Evolutionary conservation across 2,797 vertebrate genomes (phyloP).

Genomic region (Aphelocoma californica): DNA sequence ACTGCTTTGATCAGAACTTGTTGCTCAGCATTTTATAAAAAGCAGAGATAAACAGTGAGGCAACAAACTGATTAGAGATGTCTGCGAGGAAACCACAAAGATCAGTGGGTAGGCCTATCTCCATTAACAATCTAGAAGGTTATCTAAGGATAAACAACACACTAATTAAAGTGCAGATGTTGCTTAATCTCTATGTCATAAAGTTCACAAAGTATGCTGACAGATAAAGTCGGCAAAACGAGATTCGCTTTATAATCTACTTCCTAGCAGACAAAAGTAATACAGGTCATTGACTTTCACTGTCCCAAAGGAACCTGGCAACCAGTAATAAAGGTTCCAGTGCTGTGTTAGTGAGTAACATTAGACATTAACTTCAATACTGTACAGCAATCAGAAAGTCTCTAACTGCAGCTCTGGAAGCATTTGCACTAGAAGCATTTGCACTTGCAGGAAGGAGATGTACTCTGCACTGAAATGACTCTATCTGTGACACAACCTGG

Average conservation of each 20-base stretch:
- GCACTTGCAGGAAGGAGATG: neutral
- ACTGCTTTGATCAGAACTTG: neutral
- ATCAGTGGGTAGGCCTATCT: slow-evolving; percentile 19
- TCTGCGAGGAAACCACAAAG: slow-evolving; percentile 27
- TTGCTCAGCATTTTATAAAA: slow-evolving; percentile 3
- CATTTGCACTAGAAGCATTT: neutral
- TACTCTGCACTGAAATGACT: neutral
- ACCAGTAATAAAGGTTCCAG: neutral
- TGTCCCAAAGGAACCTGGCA: neutral
- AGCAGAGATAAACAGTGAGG: slow-evolving; percentile 5
- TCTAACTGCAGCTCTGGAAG: neutral
- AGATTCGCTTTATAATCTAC: neutral
- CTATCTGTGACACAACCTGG: neutral
- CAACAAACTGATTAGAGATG: slow-evolving; percentile 43
- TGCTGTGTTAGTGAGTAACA: neutral
- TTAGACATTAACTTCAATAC: neutral
- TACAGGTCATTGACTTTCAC: neutral
- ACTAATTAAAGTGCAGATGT: slow-evolving; percentile 42
- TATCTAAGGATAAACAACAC: slow-evolving; percentile 49
- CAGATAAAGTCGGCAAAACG: neutral
- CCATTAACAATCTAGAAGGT: slow-evolving; percentile 48
- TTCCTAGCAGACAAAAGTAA: neutral
- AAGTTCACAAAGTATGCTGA: neutral
- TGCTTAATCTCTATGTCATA: neutral
- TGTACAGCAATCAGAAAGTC: neutral